Conservation (phyloP, 2,113 vertebrate species). For the Aegithalos caudatus region DNA sequence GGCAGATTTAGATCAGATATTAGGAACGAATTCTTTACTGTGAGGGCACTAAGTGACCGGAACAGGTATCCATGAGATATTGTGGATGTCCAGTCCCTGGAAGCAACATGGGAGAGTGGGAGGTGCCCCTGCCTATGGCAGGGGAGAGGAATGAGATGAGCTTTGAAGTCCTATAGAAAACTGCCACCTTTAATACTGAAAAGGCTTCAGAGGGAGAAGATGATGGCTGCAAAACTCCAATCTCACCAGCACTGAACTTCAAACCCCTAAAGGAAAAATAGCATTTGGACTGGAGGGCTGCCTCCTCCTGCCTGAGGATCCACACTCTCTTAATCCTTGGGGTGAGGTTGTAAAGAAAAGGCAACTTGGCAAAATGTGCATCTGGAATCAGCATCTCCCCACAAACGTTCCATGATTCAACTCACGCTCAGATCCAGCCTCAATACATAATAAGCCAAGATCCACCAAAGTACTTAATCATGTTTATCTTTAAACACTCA, state of each 20-base stretch:
- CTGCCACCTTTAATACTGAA: background rate
- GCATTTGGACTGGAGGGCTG: background rate
- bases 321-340: background rate
- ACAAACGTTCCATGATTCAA: background rate
- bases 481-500: slow-evolving; percentile 22
- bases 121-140: background rate
- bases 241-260: background rate
- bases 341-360: background rate
- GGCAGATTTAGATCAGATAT: background rate
- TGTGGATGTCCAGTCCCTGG: background rate
- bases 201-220: background rate
- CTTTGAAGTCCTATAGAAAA: background rate
- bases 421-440: background rate
- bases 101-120: background rate
- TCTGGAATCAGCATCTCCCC: background rate
- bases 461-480: slow-evolving; percentile 2
- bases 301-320: background rate
- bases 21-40: background rate
- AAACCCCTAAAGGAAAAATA: background rate
- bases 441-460: background rate
- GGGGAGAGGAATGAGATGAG: background rate
- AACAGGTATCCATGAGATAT: background rate
- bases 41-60: background rate
- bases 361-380: background rate
- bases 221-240: background rate